These are phyloP conservation scores for Typhlichthys subterraneus DNA, from an alignment of 2,797 vertebrate genomes.

Conservation along the genomic window DNA sequence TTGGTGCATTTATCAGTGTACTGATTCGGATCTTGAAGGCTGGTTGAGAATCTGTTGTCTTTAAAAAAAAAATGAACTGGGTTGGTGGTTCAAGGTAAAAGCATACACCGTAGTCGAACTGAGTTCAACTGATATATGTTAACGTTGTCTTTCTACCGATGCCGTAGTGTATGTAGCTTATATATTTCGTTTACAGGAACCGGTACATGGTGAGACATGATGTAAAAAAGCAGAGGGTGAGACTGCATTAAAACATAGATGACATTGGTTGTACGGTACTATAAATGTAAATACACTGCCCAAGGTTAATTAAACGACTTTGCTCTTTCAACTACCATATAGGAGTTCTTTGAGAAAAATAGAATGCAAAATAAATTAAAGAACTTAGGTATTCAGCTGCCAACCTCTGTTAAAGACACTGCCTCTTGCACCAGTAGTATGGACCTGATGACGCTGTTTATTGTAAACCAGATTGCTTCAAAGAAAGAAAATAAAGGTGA, in stretches of 20 bases:
- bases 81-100: constrained; percentile 79
- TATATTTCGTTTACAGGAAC: constrained; percentile 56
- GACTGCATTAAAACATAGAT: not conserved
- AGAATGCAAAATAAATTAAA: constrained; percentile 68
- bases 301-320: not conserved
- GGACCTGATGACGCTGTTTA: constrained; percentile 88
- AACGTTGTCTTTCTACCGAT: not conserved
- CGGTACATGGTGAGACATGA: constrained; percentile 69
- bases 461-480: constrained; percentile 90
- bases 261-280: no score
- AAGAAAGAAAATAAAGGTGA: constrained; percentile 83
- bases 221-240: constrained; percentile 73
- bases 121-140: not conserved
- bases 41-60: no score
- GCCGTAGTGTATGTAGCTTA: not conserved
- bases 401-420: constrained; percentile 47
- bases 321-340: not conserved
- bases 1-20: no score
- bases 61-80: constrained; percentile 78
- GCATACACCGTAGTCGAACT: not conserved
- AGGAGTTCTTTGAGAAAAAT: constrained; percentile 81
- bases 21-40: not conserved
- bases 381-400: constrained; percentile 29
- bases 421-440: constrained; percentile 72
- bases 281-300: not conserved